phyloP scores from a whole-genome alignment of 2,113 vertebrate species.

The Cheilinus undulatus region DNA sequence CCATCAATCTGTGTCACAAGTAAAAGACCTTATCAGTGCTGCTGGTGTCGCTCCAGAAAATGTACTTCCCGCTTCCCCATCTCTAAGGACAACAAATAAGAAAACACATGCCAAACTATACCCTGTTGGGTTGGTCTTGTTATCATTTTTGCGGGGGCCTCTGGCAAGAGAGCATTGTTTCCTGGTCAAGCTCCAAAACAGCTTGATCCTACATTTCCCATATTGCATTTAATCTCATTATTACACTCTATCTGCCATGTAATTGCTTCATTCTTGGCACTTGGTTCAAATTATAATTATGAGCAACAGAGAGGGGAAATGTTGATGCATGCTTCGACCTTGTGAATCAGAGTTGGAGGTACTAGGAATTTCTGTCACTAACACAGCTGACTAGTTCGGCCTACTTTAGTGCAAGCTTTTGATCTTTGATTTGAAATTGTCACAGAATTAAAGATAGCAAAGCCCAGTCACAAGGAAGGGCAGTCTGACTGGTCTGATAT shows the following conservation, averaged over 20 bases:
- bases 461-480: background rate
- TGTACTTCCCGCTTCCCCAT: conserved; percentile 43
- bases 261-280: background rate
- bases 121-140: background rate
- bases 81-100: conserved; percentile 36
- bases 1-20: conserved; percentile 70
- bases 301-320: background rate
- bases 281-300: background rate
- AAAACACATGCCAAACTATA: conserved; percentile 12
- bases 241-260: background rate
- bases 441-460: background rate
- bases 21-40: conserved; percentile 70
- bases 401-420: no score
- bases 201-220: background rate
- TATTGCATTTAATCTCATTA: background rate
- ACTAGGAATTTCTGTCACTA: background rate
- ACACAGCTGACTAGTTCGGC: no score
- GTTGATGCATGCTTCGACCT: background rate
- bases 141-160: background rate
- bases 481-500: no score
- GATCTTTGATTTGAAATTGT: no score
- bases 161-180: background rate
- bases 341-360: background rate
- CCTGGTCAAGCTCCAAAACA: background rate
- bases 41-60: conserved; percentile 69